Percentiles rank a stretch among this genome's conserved stretches.
Conservation (phyloP, 2,888 invertebrate genomes). For the Nomada ferruginata region DNA sequence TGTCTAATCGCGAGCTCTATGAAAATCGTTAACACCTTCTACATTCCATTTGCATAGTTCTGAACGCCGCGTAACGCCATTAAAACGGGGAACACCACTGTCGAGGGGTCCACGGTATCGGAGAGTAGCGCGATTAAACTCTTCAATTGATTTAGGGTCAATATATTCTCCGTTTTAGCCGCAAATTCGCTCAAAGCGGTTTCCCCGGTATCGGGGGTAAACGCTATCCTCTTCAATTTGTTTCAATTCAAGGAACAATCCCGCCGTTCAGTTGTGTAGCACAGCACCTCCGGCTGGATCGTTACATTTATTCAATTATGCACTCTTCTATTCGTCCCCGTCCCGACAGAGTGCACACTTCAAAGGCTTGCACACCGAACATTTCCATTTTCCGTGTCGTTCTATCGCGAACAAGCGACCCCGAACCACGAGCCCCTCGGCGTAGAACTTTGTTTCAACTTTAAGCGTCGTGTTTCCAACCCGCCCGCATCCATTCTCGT, state of each 20-base stretch:
- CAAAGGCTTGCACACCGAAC: constrained; percentile 47
- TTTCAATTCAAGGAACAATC: neutral
- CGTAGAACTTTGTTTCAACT: constrained; percentile 70
- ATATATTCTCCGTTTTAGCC: neutral
- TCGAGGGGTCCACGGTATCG: no score
- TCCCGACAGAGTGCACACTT: constrained; percentile 10
- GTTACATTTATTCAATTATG: constrained; percentile 58
- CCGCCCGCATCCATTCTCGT: constrained; percentile 71
- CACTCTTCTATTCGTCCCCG: constrained; percentile 39
- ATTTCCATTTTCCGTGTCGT: constrained; percentile 61
- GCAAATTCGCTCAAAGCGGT: constrained; percentile 6
- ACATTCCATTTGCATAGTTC: no score
- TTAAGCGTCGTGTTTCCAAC: constrained; percentile 69
- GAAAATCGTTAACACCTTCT: neutral
- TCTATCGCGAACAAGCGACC: constrained; percentile 29
- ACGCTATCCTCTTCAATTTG: constrained; percentile 11
- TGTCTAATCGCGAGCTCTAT: neutral
- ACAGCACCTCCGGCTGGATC: constrained; percentile 23
- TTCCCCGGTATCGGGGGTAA: neutral
- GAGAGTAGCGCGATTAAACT: neutral
- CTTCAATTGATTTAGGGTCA: neutral
- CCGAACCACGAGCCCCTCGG: constrained; percentile 30
- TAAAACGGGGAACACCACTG: no score
- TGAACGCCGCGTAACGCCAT: no score
- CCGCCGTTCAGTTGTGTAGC: neutral